These are phyloP conservation scores for Sakesphorus luctuosus DNA, from an alignment of 2,113 vertebrate genomes.

Conservation along the genomic window DNA sequence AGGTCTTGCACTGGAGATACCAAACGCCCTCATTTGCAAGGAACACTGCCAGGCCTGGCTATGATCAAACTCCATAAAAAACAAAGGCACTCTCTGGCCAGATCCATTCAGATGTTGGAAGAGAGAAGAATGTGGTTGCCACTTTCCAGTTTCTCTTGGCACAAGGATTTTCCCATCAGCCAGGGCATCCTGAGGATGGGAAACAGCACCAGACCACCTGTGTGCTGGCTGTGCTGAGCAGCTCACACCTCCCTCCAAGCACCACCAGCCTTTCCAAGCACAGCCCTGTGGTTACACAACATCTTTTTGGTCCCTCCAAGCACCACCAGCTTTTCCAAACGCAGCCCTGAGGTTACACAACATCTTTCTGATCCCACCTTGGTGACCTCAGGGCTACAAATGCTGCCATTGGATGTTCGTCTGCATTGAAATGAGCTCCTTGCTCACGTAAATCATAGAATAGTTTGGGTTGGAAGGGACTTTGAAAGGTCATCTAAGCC, in stretches of 20 bases:
- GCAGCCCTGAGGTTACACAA: background rate
- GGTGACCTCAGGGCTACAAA: background rate
- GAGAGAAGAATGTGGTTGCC: background rate
- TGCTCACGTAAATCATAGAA: background rate
- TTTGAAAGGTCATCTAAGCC: background rate
- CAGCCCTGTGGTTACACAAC: background rate
- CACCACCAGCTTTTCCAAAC: background rate
- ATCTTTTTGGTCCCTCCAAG: background rate
- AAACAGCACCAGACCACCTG: background rate
- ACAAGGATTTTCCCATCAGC: background rate
- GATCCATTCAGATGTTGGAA: background rate
- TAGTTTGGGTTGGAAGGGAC: background rate
- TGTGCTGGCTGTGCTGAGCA: background rate
- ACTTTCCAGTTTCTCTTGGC: conserved; percentile 41
- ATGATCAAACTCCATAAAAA: background rate
- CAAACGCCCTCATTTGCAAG: background rate
- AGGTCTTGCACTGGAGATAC: background rate
- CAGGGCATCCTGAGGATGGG: background rate
- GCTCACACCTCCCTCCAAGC: background rate
- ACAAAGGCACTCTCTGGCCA: background rate
- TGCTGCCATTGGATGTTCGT: background rate
- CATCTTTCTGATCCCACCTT: background rate
- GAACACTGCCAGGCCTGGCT: background rate
- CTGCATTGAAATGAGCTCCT: background rate
- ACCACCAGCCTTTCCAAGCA: background rate